A percentile compares a stretch with the other conserved stretches of the same genome.
These are phyloP conservation scores for silkworm (Bombyx mori) DNA, from an alignment of 1,140 invertebrate species.

Conservation along the genomic window ASM3026992v2 NC_085116.1:8194001-8194500, in stretches of 20 bases:
- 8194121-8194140: background rate
- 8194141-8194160: background rate
- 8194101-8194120: no score
- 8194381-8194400: slow-evolving; percentile 67
- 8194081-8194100: no score
- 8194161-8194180: background rate
- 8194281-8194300: slow-evolving; percentile 69
- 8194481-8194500: slow-evolving; percentile 7
- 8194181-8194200: slow-evolving; percentile 5
- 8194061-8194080: no score
- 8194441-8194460: background rate
- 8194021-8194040: no score
- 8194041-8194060: no score
- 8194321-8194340: slow-evolving; percentile 71
- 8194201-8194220: slow-evolving; percentile 11
- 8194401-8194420: slow-evolving; percentile 59
- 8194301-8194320: slow-evolving; percentile 68
- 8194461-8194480: background rate
- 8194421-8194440: slow-evolving; percentile 28
- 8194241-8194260: slow-evolving; percentile 55
- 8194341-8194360: slow-evolving; percentile 71
- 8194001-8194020: no score
- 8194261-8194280: slow-evolving; percentile 66
- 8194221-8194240: slow-evolving; percentile 26
- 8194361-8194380: slow-evolving; percentile 68